Conservation (phyloP, 1,140 invertebrate genomes). For the Drosophila grimshawi region DNA sequence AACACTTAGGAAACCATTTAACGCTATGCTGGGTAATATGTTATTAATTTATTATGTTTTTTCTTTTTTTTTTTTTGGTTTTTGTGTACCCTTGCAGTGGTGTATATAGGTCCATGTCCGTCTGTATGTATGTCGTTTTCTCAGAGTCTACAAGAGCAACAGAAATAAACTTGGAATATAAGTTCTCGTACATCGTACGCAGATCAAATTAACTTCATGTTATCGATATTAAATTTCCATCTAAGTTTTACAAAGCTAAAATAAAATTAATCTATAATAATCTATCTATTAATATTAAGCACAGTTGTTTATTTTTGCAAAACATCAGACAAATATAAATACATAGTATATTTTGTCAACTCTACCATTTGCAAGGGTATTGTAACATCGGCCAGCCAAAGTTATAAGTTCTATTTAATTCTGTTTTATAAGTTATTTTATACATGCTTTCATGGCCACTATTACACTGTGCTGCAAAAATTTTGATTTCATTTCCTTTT, state of each 20-base stretch:
- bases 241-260: no score
- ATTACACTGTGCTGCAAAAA: constrained; percentile 57
- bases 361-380: constrained; percentile 27
- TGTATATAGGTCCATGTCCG: no score
- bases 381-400: constrained; percentile 10
- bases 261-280: no score
- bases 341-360: background rate
- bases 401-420: constrained; percentile 2
- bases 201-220: no score
- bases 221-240: no score
- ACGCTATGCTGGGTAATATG: constrained; percentile 21
- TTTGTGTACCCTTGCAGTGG: constrained; percentile 20
- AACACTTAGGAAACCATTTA: constrained; percentile 44
- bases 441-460: constrained; percentile 35
- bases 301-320: background rate
- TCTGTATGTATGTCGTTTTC: no score
- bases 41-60: background rate
- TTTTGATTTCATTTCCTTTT: constrained; percentile 24
- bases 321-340: background rate
- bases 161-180: no score
- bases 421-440: constrained; percentile 26
- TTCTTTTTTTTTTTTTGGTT: constrained; percentile 6
- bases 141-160: no score
- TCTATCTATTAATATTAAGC: no score
- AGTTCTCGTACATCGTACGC: no score